These are phyloP conservation scores for Anagyrus pseudococci DNA, from an alignment of 2,888 invertebrate genomes.

Conservation along the genomic window DNA sequence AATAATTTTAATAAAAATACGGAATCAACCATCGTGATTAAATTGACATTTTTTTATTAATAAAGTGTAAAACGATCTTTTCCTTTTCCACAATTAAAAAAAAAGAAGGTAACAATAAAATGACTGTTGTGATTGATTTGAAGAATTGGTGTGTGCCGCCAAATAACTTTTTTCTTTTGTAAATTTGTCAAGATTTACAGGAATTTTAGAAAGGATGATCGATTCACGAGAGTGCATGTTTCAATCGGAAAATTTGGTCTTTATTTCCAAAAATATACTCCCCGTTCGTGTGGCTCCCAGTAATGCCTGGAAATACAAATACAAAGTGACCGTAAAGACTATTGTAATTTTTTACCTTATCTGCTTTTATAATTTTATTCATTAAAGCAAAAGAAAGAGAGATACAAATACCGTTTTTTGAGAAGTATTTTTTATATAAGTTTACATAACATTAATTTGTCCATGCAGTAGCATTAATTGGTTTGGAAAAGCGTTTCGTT, in stretches of 20 bases:
- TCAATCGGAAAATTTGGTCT: slow-evolving; percentile 60
- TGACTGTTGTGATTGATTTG: slow-evolving; percentile 30
- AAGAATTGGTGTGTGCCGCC: slow-evolving; percentile 31
- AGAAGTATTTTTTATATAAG: slow-evolving; percentile 15
- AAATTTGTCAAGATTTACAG: slow-evolving; percentile 33
- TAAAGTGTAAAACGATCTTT: slow-evolving; percentile 38
- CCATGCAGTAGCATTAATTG: slow-evolving; percentile 31
- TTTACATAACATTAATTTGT: slow-evolving; percentile 27
- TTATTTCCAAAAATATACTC: slow-evolving; percentile 59
- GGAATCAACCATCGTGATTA: slow-evolving; percentile 28
- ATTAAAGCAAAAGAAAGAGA: slow-evolving; percentile 38
- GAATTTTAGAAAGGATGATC: slow-evolving; percentile 49
- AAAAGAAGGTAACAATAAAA: slow-evolving; percentile 37
- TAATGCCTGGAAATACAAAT: slow-evolving; percentile 62
- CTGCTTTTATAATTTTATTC: slow-evolving; percentile 10
- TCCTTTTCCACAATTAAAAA: slow-evolving; percentile 30
- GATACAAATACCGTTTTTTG: slow-evolving; percentile 43
- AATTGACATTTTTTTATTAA: slow-evolving; percentile 39
- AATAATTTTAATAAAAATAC: too few species aligned
- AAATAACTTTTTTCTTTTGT: slow-evolving; percentile 21
- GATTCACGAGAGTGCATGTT: slow-evolving; percentile 50
- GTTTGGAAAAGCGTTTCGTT: slow-evolving; percentile 34
- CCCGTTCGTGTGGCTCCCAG: slow-evolving; percentile 50
- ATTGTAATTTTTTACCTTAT: slow-evolving; percentile 25
- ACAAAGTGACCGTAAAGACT: slow-evolving; percentile 53